Conservation (phyloP, 2,113 vertebrate species). For the Atlantisia rogersi region DNA sequence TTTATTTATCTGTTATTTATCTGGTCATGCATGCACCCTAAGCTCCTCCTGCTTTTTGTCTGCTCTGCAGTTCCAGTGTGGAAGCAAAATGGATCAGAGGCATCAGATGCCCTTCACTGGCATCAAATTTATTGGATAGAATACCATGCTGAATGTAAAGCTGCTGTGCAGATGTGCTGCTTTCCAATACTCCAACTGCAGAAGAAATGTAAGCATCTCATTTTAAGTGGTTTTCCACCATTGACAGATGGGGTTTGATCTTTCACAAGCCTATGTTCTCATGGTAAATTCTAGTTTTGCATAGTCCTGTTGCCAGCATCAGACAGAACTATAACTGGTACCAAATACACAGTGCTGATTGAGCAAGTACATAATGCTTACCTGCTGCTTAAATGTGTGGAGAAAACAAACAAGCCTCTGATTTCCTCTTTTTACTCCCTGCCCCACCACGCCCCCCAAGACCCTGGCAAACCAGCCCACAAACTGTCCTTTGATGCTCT, state of each 20-base stretch:
- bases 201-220: background rate
- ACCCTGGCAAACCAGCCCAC: background rate
- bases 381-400: background rate
- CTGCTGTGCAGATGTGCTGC: background rate
- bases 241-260: background rate
- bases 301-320: background rate
- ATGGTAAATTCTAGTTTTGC: background rate
- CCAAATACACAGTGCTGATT: background rate
- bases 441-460: background rate
- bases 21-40: background rate
- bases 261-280: background rate
- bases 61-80: background rate
- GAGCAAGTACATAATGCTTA: background rate
- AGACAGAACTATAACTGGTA: background rate
- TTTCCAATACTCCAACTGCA: background rate
- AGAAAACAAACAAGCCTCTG: background rate
- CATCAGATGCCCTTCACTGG: background rate
- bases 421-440: too few relatives aligned
- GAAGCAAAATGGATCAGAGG: background rate
- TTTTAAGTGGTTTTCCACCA: background rate
- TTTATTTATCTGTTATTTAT: background rate
- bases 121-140: background rate
- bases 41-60: background rate
- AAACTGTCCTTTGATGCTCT: background rate
- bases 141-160: background rate